Evolutionary conservation across 1,140 invertebrate species (phyloP).

Genomic region (Schmidtea mediterranea): DNA sequence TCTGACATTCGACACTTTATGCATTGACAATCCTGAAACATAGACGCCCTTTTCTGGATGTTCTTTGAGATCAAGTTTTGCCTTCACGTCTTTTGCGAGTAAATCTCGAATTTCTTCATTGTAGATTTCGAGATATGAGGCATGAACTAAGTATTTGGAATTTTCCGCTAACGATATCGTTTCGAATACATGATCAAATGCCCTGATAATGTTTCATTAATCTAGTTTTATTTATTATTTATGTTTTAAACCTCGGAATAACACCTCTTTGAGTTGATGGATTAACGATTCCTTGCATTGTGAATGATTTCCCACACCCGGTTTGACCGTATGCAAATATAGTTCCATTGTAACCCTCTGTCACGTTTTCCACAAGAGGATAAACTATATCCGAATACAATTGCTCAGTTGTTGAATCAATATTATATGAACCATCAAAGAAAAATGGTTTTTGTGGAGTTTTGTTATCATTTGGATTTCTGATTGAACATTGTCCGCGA

Average conservation of each 20-base stretch:
- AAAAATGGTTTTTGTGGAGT: conserved; percentile 43
- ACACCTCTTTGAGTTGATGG: too few species aligned
- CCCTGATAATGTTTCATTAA: conserved; percentile 16
- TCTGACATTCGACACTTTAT: conserved; percentile 43
- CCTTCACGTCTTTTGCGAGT: conserved; percentile 38
- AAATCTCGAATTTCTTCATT: conserved; percentile 57
- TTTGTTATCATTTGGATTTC: conserved; percentile 33
- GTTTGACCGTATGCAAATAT: conserved; percentile 35
- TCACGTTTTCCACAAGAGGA: conserved; percentile 39
- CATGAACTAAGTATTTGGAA: conserved; percentile 53
- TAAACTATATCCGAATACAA: conserved; percentile 42
- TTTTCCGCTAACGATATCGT: conserved; percentile 49
- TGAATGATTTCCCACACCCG: conserved; percentile 32
- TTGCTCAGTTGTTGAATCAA: conserved; percentile 36
- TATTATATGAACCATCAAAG: conserved; percentile 40
- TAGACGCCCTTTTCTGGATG: conserved; percentile 50
- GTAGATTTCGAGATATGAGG: conserved; percentile 77
- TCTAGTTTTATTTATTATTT: not conserved
- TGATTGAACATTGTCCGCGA: conserved; percentile 32
- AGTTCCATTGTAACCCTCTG: conserved; percentile 34
- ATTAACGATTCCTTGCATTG: conserved; percentile 40
- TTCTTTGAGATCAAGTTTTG: conserved; percentile 48
- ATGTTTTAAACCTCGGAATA: too few species aligned
- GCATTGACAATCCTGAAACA: conserved; percentile 41
- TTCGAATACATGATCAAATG: conserved; percentile 70